Evolutionary conservation across 2,113 vertebrate species (phyloP).

Genomic region (Potamarius usumacintae): DNA sequence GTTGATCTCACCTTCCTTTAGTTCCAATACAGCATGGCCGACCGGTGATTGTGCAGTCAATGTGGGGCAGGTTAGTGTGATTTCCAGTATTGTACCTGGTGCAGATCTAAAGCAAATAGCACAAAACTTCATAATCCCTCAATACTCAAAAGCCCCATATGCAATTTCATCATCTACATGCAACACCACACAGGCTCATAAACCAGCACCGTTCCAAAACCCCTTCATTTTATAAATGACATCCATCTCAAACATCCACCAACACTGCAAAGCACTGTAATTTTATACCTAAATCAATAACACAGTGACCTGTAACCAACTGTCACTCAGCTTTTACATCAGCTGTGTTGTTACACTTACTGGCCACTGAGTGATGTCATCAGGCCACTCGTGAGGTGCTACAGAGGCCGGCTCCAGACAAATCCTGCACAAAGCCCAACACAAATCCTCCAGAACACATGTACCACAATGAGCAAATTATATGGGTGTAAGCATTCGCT

Average conservation of each 20-base stretch:
- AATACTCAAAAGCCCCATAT: background rate
- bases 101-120: constrained; percentile 80
- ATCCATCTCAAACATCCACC: background rate
- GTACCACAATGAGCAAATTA: background rate
- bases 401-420: constrained; percentile 93
- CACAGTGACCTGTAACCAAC: background rate
- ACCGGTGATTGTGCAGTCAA: constrained; percentile 95
- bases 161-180: background rate
- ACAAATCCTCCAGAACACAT: background rate
- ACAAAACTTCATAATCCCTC: constrained; percentile 17
- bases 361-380: constrained; percentile 99
- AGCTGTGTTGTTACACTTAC: constrained; percentile 71
- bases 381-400: constrained; percentile 92
- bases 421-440: constrained; percentile 72
- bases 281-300: background rate
- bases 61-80: constrained; percentile 94
- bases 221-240: background rate
- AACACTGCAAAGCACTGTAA: background rate
- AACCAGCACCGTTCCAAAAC: background rate
- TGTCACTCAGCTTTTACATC: background rate
- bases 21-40: constrained; percentile 97
- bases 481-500: background rate
- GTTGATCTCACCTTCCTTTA: constrained; percentile 87
- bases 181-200: background rate
- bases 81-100: constrained; percentile 93